Percentiles rank a stretch among this genome's conserved stretches.
Evolutionary conservation across 2,888 invertebrate species (phyloP).

Genomic region (Eumacrocentrus americanus): DNA sequence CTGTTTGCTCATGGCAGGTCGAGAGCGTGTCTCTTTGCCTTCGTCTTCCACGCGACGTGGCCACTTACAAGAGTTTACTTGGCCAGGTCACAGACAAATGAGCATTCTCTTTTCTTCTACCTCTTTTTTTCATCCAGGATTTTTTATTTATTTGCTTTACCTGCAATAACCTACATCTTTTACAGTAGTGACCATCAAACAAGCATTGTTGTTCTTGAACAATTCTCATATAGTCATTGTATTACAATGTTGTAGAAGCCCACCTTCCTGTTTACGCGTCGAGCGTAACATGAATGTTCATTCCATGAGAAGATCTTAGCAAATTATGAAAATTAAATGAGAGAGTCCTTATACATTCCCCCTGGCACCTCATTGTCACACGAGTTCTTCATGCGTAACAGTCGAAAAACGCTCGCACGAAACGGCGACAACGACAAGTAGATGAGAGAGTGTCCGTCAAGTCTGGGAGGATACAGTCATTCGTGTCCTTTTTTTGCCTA

Average conservation of each 20-base stretch:
- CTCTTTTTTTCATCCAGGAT: neutral
- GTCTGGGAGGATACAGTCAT: slow-evolving; percentile 21
- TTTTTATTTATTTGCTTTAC: neutral
- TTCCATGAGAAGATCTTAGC: neutral
- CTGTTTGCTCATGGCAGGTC: slow-evolving; percentile 10
- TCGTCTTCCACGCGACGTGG: neutral
- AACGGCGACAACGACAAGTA: slow-evolving; percentile 5
- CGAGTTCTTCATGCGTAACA: slow-evolving; percentile 20
- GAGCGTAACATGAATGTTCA: slow-evolving; percentile 8
- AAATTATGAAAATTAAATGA: slow-evolving; percentile 22
- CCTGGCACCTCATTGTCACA: slow-evolving; percentile 22
- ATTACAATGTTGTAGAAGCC: no score
- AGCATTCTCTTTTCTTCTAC: neutral
- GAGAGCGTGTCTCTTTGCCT: neutral
- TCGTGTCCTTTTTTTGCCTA: slow-evolving; percentile 20
- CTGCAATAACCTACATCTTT: no score
- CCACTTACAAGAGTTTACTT: slow-evolving; percentile 3
- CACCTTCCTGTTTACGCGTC: slow-evolving; percentile 8
- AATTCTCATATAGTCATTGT: no score
- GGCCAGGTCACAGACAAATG: neutral
- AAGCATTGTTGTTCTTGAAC: neutral
- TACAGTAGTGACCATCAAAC: no score
- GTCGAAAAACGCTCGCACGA: slow-evolving; percentile 13
- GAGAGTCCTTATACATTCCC: slow-evolving; percentile 3
- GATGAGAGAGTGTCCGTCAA: slow-evolving; percentile 26